These are phyloP conservation scores for Arizona elegans DNA, from an alignment of 2,113 vertebrate species.

Conservation along the genomic window DNA sequence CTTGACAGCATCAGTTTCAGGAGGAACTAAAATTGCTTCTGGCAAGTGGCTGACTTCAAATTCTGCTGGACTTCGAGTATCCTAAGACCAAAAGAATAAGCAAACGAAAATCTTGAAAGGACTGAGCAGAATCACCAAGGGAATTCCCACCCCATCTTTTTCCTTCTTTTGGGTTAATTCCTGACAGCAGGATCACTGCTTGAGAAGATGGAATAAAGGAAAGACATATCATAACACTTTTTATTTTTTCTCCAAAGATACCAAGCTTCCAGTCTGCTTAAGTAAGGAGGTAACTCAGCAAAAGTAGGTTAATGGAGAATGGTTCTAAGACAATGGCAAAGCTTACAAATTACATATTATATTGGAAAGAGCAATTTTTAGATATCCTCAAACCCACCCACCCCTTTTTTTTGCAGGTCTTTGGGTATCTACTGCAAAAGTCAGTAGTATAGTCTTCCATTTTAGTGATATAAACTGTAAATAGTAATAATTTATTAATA, in stretches of 20 bases:
- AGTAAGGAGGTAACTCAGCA: not conserved
- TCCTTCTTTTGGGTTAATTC: not conserved
- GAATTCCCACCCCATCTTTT: not conserved
- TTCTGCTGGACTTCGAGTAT: conserved; percentile 12
- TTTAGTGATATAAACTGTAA: not conserved
- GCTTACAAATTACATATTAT: not conserved
- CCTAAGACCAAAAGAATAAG: not conserved
- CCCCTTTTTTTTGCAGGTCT: not conserved
- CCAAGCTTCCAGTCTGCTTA: not conserved
- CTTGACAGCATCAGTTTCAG: not conserved
- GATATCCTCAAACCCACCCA: not conserved
- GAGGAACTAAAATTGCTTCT: not conserved
- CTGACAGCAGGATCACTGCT: not conserved
- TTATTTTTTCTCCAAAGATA: not conserved
- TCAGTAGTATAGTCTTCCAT: not conserved
- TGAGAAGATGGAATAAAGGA: not conserved
- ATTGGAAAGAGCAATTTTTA: not conserved
- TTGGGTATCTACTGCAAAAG: not conserved
- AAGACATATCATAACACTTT: not conserved
- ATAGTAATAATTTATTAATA: not conserved
- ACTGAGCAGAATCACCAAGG: not conserved
- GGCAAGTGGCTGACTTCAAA: conserved; percentile 24
- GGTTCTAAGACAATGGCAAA: not conserved
- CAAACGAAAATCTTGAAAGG: not conserved
- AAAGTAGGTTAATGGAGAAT: not conserved